Evolutionary conservation across 2,113 vertebrate species (phyloP), one percentile per base, ranked within the genome.

Genomic region (Ia io): DNA sequence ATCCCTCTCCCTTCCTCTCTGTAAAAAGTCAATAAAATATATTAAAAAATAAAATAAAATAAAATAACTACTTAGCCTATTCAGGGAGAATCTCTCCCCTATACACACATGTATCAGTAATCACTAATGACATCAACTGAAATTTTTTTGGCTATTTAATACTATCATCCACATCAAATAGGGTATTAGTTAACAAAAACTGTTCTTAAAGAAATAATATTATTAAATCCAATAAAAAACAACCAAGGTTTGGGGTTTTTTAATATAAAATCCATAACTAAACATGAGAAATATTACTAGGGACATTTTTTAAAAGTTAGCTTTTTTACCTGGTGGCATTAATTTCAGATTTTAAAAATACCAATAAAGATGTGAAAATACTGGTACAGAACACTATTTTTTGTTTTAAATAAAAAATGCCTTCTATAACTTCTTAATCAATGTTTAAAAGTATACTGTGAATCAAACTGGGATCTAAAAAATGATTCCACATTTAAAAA

Each of bases 201-300:
- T 78, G 3, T 32, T 79, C 14, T 49, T 47, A 32, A 87, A 35
- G 35, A 87, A 93, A 35, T 88, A 87, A 95, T 71, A 42, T 79
- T 90, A 67, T 78, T 88, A 94, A 96, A n/a, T 37, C 28, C 30
- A 92, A 53, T 82, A 9, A 93, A 78, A 88, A 95, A 87, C 13
- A 90, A 88, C 12, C 49, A 76, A 76, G 22, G 11, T 49, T 32
- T 14, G 6, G 44, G 30, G 30, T 25, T 25, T 25, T 30, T 67
- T n/a, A 67, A 67, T n/a, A n/a, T 67, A 94, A 84, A 95, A 94
- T 56, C 30, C 63, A 42, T 20, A 95, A 84, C 10, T 78, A 95
- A 95, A 91, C 84, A 69, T 84, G 25, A 82, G 40, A 90, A 79
- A 83, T 49, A 90, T 84, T 91, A 91, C 23, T 92, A 84, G 23